Percentiles rank a stretch among this genome's conserved stretches.
Evolutionary conservation across 2,888 invertebrate species (phyloP).

Genomic region (Eumerus sabulonum): DNA sequence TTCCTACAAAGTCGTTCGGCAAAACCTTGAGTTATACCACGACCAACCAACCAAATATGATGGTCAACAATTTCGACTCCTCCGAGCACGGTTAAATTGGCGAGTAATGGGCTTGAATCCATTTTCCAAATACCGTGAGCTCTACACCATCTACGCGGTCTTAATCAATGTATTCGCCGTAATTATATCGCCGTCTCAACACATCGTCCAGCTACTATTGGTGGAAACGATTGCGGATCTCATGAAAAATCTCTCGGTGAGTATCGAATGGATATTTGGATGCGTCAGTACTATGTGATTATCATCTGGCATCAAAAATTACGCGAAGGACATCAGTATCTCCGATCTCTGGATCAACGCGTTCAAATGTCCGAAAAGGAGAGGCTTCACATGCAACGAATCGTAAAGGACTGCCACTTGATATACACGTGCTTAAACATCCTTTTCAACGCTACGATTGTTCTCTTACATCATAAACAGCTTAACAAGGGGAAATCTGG

Average conservation of each 20-base stretch:
- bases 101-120: slow-evolving; percentile 65
- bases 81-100: slow-evolving; percentile 65
- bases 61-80: slow-evolving; percentile 68
- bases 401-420: slow-evolving; percentile 55
- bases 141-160: slow-evolving; percentile 60
- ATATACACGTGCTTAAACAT: slow-evolving; percentile 35
- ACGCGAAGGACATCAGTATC: slow-evolving; percentile 19
- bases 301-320: slow-evolving; percentile 36
- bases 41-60: too few species aligned
- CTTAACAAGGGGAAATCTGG: slow-evolving; percentile 38
- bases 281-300: slow-evolving; percentile 48
- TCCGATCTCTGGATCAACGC: slow-evolving; percentile 63
- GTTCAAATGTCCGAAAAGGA: slow-evolving; percentile 45
- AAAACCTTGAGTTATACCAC: too few species aligned
- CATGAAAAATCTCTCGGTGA: slow-evolving; percentile 64
- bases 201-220: slow-evolving; percentile 45
- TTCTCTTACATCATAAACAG: slow-evolving; percentile 57
- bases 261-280: slow-evolving; percentile 54
- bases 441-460: slow-evolving; percentile 40
- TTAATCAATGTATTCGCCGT: slow-evolving; percentile 33
- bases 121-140: slow-evolving; percentile 12
- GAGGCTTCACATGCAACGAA: slow-evolving; percentile 46
- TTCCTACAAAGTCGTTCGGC: too few species aligned
- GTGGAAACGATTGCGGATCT: slow-evolving; percentile 46
- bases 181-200: slow-evolving; percentile 48